Conservation (phyloP, 1,140 invertebrate species). For the Ceratosolen solmsi region DNA sequence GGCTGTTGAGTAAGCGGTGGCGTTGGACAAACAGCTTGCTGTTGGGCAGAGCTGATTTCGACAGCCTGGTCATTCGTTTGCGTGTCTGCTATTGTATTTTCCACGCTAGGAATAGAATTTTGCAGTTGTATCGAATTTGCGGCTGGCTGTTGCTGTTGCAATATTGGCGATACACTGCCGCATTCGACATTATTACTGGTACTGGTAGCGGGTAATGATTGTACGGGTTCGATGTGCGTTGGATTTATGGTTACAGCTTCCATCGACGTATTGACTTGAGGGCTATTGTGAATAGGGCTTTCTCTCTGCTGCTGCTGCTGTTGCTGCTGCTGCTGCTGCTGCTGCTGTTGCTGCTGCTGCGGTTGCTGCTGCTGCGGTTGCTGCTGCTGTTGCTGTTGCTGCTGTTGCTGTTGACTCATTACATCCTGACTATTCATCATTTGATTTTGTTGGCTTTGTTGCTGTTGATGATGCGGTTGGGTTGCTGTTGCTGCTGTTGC, state of each 20-base stretch:
- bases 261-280: slow-evolving; percentile 58
- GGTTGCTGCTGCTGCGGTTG: slow-evolving; percentile 41
- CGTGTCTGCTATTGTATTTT: slow-evolving; percentile 62
- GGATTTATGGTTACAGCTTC: slow-evolving; percentile 56
- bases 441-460: slow-evolving; percentile 21
- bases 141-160: slow-evolving; percentile 56
- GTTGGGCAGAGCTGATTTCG: slow-evolving; percentile 58
- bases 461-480: slow-evolving; percentile 40
- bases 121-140: slow-evolving; percentile 49
- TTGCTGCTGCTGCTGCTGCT: slow-evolving; percentile 51
- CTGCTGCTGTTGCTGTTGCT: slow-evolving; percentile 52
- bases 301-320: slow-evolving; percentile 51
- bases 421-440: slow-evolving; percentile 42
- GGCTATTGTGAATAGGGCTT: slow-evolving; percentile 62
- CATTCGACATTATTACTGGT: slow-evolving; percentile 68
- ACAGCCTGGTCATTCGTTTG: slow-evolving; percentile 61
- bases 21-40: slow-evolving; percentile 51
- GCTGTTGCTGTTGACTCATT: slow-evolving; percentile 54
- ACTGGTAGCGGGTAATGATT: slow-evolving; percentile 68
- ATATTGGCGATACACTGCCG: slow-evolving; percentile 57
- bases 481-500: slow-evolving; percentile 49
- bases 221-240: slow-evolving; percentile 65
- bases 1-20: slow-evolving; percentile 52
- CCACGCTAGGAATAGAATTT: slow-evolving; percentile 60
- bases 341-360: slow-evolving; percentile 28